Conservation (phyloP, 2,113 vertebrate genomes). For the Anarrhichthys ocellatus region DNA sequence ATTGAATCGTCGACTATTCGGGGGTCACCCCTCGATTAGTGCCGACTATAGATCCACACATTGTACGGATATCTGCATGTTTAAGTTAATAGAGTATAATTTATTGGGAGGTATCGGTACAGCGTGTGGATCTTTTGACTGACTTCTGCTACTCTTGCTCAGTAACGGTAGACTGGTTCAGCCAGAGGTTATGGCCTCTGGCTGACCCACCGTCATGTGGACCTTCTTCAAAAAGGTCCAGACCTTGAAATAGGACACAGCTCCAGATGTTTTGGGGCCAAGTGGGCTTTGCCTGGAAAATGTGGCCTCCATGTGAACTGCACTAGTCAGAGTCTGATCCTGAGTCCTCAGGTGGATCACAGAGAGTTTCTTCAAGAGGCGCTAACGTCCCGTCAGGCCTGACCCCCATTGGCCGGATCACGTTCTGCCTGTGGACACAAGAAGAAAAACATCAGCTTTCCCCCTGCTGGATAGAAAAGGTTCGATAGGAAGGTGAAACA, state of each 20-base stretch:
- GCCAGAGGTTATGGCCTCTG: conserved; percentile 1
- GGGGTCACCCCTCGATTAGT: not conserved
- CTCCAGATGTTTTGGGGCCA: conserved; percentile 21
- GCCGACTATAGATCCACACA: not conserved
- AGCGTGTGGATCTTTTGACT: not conserved
- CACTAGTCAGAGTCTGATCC: conserved; percentile 92
- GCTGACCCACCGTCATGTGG: conserved; percentile 8
- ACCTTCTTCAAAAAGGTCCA: conserved; percentile 16
- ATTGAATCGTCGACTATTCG: not conserved
- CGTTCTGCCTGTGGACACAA: conserved; percentile 88
- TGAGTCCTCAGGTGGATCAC: conserved; percentile 82
- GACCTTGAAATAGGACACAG: conserved; percentile 51
- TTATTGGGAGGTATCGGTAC: not conserved
- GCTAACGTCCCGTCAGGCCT: conserved; percentile 93
- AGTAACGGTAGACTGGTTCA: not conserved
- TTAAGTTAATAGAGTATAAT: conserved; percentile 1
- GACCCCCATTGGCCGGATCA: conserved; percentile 97
- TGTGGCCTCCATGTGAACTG: conserved; percentile 33
- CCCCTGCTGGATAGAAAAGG: not conserved
- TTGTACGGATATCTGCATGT: not conserved
- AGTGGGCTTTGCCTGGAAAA: conserved; percentile 23
- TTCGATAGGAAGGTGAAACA: not conserved
- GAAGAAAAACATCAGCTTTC: conserved; percentile 17
- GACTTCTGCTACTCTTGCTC: not conserved
- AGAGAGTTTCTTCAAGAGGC: conserved; percentile 91